phyloP scores from a whole-genome alignment of 1,140 invertebrate species.

The Cherax destructor region DNA sequence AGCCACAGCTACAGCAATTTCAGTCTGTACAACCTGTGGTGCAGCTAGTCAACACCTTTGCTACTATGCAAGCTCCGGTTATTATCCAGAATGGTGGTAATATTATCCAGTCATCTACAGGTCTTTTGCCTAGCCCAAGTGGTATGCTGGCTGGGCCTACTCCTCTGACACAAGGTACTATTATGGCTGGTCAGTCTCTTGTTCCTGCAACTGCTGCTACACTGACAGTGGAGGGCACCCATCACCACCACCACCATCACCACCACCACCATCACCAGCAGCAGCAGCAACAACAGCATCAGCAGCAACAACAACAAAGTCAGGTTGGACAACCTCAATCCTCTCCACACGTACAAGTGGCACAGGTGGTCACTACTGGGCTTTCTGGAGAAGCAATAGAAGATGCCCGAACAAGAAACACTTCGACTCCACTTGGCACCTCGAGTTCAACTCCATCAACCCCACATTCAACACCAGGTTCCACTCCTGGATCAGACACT shows the following conservation, averaged over 20 bases:
- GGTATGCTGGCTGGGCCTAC: slow-evolving; percentile 60
- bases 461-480: slow-evolving; percentile 68
- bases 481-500: slow-evolving; percentile 66
- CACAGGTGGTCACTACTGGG: slow-evolving; percentile 67
- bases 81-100: slow-evolving; percentile 82
- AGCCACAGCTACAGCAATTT: slow-evolving; percentile 67
- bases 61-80: slow-evolving; percentile 82
- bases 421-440: slow-evolving; percentile 53
- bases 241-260: slow-evolving; percentile 53
- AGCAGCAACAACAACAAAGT: slow-evolving; percentile 34
- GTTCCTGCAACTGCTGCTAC: slow-evolving; percentile 60
- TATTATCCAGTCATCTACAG: slow-evolving; percentile 74
- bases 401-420: slow-evolving; percentile 53
- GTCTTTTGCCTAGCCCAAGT: slow-evolving; percentile 65
- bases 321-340: slow-evolving; percentile 58
- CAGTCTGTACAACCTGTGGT: slow-evolving; percentile 73
- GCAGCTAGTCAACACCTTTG: slow-evolving; percentile 83
- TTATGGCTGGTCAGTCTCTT: slow-evolving; percentile 58
- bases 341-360: slow-evolving; percentile 68
- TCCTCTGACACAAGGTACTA: slow-evolving; percentile 60
- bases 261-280: slow-evolving; percentile 43
- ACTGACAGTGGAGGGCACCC: slow-evolving; percentile 47
- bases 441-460: slow-evolving; percentile 64
- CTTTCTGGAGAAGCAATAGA: slow-evolving; percentile 59
- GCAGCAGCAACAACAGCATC: neutral